Conservation (phyloP, 1,140 invertebrate genomes). For the Dendrolimus kikuchii region DNA sequence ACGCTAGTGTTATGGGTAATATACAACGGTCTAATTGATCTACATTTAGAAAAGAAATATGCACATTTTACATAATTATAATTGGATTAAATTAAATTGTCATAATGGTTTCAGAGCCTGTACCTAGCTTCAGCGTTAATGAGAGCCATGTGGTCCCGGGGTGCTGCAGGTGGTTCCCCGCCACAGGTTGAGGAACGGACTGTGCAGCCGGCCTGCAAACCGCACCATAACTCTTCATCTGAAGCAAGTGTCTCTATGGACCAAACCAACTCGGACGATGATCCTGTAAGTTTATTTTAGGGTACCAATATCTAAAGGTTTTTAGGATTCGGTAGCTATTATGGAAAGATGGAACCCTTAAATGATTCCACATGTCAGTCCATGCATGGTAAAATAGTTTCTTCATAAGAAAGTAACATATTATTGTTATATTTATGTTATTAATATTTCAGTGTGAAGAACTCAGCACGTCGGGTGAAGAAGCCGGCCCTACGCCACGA, state of each 20-base stretch:
- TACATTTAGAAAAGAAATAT: too few relatives aligned
- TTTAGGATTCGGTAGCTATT: constrained; percentile 1
- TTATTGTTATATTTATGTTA: too few relatives aligned
- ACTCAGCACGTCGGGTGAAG: constrained; percentile 66
- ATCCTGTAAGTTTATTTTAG: constrained; percentile 34
- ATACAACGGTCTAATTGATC: too few relatives aligned
- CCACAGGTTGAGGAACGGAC: constrained; percentile 69
- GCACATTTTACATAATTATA: not conserved
- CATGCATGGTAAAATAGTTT: too few relatives aligned
- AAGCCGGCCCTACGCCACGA: constrained; percentile 65
- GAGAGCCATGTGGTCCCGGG: constrained; percentile 90
- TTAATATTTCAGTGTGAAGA: constrained; percentile 60
- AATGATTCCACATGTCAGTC: too few relatives aligned
- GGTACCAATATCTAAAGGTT: not conserved
- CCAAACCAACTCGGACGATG: constrained; percentile 82
- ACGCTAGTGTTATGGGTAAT: too few relatives aligned
- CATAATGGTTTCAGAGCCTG: constrained; percentile 76
- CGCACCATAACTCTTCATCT: constrained; percentile 75
- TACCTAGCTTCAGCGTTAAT: constrained; percentile 91
- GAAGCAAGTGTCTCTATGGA: constrained; percentile 84
- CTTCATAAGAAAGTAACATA: too few relatives aligned
- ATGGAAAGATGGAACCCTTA: too few relatives aligned
- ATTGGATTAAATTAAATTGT: too few relatives aligned
- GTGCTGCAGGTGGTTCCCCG: constrained; percentile 68
- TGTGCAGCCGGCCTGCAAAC: constrained; percentile 50